Evolutionary conservation across 2,888 invertebrate species (phyloP), one percentile per base, ranked within the genome.

Genomic region (Lycaena phlaeas): DNA sequence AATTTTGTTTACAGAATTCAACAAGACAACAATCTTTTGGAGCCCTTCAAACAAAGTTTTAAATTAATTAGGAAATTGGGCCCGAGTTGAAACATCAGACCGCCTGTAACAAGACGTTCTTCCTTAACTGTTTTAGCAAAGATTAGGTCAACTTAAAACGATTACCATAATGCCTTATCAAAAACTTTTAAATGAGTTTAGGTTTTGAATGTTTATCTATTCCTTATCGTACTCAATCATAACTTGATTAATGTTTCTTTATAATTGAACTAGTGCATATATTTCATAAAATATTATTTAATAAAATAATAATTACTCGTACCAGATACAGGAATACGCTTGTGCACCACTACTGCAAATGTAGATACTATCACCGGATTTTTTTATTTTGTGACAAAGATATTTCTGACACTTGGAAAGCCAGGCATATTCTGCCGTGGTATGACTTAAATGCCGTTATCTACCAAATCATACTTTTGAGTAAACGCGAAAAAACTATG

Each of bases 111-210:
- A 68, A 72, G 62, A 68, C 68, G 62, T 58, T 59, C 61, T 55
- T 56, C 54, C 51, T 51, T 50, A 49, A 51, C 54, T 66, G 64
- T 62, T 65, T 56, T 48, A 52, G 53, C 70, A 70, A 70, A 71
- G 75, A 73, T 74, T 68, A 68, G 71, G 68, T 73, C 72, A 68
- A 72, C 73, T 72, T 70, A 69, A 72, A 75, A 72, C 70, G 57
- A 75, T 75, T 74, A 70, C 67, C 72, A 74, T 74, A 74, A 75
- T 73, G 70, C 69, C 69, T 69, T 70, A 70, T 67, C 64, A 60
- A 57, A 65, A 72, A 73, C 68, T 73, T 72, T 61, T 58, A 54
- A 62, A 62, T 53, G 60, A 64, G 64, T 65, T 67, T 54, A 52
- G 49, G 48, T 64, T 59, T 70, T 75, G 72, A 74, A 74, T 74